phyloP scores from a whole-genome alignment of 2,797 vertebrate species.

The Anomalospiza imberbis region DNA sequence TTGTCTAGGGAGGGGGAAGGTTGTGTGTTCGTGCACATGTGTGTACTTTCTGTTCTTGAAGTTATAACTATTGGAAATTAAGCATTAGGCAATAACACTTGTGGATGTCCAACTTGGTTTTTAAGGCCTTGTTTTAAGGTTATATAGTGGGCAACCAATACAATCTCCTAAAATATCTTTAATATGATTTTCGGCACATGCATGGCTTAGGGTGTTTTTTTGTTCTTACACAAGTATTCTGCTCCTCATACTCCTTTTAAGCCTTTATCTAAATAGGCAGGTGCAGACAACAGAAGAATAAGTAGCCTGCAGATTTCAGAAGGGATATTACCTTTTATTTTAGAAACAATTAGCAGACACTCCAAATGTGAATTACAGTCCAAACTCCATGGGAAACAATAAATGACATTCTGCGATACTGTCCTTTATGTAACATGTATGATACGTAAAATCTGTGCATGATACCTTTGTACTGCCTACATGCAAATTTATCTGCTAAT shows the following conservation, averaged over 20 bases:
- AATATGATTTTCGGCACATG: not conserved
- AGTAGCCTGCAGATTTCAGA: not conserved
- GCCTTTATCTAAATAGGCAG: not conserved
- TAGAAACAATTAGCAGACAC: not conserved
- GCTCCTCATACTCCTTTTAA: not conserved
- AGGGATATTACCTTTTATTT: not conserved
- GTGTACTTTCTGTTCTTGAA: not conserved
- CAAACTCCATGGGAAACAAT: not conserved
- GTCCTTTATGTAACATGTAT: not conserved
- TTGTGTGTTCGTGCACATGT: fast-evolving
- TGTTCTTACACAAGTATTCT: not conserved
- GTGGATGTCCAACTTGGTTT: not conserved
- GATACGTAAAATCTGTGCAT: not conserved
- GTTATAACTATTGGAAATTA: not conserved
- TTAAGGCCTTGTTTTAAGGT: not conserved
- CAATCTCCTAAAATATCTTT: not conserved
- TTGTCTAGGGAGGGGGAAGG: not conserved
- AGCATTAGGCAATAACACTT: not conserved
- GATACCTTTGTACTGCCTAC: not conserved
- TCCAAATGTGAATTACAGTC: not conserved
- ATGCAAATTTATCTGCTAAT: not conserved
- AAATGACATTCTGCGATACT: not conserved
- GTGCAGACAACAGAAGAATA: not conserved
- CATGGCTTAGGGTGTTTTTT: not conserved
- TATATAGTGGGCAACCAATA: not conserved